Evolutionary conservation across 2,113 vertebrate species (phyloP).

Genomic region (Prunella himalayana): DNA sequence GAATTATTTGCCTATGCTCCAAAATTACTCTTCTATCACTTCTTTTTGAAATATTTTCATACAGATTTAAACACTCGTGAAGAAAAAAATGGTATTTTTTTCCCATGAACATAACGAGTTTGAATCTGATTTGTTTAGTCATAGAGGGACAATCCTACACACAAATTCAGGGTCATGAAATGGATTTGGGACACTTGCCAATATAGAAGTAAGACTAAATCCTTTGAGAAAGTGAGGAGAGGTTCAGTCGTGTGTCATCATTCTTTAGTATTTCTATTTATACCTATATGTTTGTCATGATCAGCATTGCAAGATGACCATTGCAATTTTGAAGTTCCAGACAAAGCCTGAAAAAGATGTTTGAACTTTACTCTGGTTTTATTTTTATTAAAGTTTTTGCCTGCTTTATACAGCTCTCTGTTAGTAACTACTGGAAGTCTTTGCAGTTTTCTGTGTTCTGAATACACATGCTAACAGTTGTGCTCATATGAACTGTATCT

Average conservation of each 20-base stretch:
- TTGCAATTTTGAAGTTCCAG: neutral
- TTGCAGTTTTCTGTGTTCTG: neutral
- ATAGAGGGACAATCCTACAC: neutral
- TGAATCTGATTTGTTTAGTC: neutral
- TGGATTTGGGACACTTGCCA: neutral
- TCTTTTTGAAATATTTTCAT: neutral
- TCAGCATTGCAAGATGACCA: neutral
- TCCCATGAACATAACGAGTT: neutral
- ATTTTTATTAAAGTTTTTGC: neutral
- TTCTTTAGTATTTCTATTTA: neutral
- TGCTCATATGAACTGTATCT: fast-evolving
- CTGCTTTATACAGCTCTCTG: neutral
- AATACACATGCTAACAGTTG: neutral
- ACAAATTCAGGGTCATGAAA: neutral
- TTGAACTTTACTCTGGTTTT: neutral
- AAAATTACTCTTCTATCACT: neutral
- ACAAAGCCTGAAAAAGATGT: neutral
- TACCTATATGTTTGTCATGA: neutral
- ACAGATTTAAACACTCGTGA: neutral
- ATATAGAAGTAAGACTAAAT: neutral
- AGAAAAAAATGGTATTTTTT: neutral
- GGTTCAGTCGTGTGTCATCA: neutral
- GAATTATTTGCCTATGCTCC: neutral
- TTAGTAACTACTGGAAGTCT: neutral
- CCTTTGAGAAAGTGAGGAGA: neutral